Base-by-base conservation (phyloP, 2,888 invertebrate genomes). In the Leptothorax acervorum region DNA sequence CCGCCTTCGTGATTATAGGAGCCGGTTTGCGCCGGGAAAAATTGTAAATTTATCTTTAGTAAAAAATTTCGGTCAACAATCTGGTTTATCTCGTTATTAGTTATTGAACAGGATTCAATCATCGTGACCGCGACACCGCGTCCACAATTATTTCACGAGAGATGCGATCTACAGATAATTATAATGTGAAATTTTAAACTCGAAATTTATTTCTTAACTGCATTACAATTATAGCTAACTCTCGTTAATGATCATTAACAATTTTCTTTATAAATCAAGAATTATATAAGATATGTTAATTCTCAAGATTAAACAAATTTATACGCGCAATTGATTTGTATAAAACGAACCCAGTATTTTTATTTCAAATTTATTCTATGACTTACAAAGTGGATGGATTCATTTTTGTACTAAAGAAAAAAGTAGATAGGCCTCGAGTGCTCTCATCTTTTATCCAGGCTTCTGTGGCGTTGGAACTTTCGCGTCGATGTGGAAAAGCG, bases 401-500 rank as follows among this genome's bases (percentile, higher is more conserved):
- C 2, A 42, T 23, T 63, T 62, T 48, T 23, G 45, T 23, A 42
- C 28, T 55, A 60, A 51, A 51, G 9, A 35, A 18, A 48, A 31
- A 78, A 70, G 48, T 12, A 45, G 55, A 45, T 23, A 35, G 28
- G 12, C n/a, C 51, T 66, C 62, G 53, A 51, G 57, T 53, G 62
- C 31, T 18, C 35, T 79, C 63, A 35, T 66, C 12, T 65, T n/a
- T 28, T 18, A 53, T 57, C 23, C 45, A 42, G 55, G 6, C 48
- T 55, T 48, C 63, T 8, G 42, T 9, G 39, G 28, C 23, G 51
- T 74, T 66, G 78, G 76, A 86, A 87, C 84, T 89, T 88, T 86
- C 86, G 76, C 84, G 85, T 65, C 71, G 85, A 88, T 85, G 84
- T 89, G 84, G 85, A 86, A 55, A 55, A 88, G 87, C 86, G 87